Base-by-base conservation (phyloP, 2,888 invertebrate species). In the Meteorus colon region DNA sequence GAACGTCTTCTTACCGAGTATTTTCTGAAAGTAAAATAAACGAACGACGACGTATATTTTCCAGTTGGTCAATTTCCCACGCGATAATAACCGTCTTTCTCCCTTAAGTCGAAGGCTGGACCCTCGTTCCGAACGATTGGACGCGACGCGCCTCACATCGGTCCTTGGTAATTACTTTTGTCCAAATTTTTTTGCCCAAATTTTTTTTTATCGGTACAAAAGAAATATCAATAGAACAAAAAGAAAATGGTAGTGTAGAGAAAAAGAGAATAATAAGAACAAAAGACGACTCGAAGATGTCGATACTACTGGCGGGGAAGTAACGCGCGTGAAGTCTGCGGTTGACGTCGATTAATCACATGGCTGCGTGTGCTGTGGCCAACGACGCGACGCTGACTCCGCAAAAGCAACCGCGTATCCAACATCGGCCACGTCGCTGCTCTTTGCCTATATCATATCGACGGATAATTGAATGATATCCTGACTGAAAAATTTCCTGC, bases 391-490 rank as follows among this genome's bases (percentile, higher is more conserved):
- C 84, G 86, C 86, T 89, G 89, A 89, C 89, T 89, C 24, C 87
- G 88, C 88, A 88, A 83, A 83, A 85, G 84, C 51, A 66, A 24
- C 24, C 24, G 24, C 24, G 24, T 24, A 24, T 24, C 24, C 24
- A 24, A 70, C 59, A n/a, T 27, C 14, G 12, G 62, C 60, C 66
- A 45, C 70, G 82, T 80, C n/a, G 55, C 34, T 67, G 60, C 74
- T 62, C 73, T 62, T 41, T 68, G 73, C 63, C 73, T 55, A 67
- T 86, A 87, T 88, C 88, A 86, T 87, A 89, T 89, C 87, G 88
- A 85, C 85, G 76, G 84, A 83, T 89, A 89, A 89, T 89, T 89
- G 89, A 89, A 89, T 88, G 89, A 89, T 88, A 89, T 89, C 88
- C 88, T 55, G 86, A 84, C 82, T 84, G 85, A 84, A 88, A 87